A percentile compares a stretch with the other conserved stretches of the same genome.
These are phyloP conservation scores for Platorchestia sp. DNA, from an alignment of 1,140 invertebrate species.

Conservation along the genomic window DNA sequence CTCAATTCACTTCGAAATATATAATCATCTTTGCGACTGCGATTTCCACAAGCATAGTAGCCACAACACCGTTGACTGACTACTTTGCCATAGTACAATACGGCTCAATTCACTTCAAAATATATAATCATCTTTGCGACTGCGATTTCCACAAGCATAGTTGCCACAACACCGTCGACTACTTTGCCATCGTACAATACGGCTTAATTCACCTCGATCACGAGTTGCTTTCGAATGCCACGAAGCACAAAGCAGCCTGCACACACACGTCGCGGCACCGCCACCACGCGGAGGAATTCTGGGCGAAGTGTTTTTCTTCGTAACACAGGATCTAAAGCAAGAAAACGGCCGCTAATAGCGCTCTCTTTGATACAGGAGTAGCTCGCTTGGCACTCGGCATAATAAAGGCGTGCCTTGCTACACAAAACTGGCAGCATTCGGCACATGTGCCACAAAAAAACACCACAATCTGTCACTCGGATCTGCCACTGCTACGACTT, in stretches of 20 bases:
- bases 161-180: background rate
- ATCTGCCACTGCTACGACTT: background rate
- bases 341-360: background rate
- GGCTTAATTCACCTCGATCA: no score
- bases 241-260: background rate
- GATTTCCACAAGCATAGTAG: background rate
- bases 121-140: background rate
- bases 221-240: no score
- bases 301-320: background rate
- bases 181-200: background rate
- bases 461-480: background rate
- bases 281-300: background rate
- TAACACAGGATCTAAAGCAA: background rate
- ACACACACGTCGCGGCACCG: background rate
- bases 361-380: background rate
- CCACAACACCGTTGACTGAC: background rate
- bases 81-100: background rate
- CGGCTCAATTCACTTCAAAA: background rate
- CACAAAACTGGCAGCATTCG: background rate
- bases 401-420: background rate
- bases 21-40: background rate
- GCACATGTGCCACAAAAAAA: background rate
- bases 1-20: background rate
- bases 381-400: background rate
- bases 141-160: background rate